Evolutionary conservation across 2,888 invertebrate genomes (phyloP).

Genomic region (Uropetala carovei): DNA sequence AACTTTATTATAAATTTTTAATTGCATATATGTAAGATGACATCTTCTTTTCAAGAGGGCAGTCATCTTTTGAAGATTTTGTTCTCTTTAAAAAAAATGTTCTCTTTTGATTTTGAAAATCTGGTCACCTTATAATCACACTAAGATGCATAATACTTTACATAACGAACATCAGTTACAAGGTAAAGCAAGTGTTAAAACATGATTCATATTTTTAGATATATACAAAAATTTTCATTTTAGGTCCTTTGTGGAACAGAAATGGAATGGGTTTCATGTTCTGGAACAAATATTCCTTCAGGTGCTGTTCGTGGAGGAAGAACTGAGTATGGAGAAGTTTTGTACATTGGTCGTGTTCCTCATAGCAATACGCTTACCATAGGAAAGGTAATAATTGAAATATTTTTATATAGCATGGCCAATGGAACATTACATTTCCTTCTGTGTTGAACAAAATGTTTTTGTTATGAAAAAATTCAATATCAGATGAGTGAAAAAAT

Average conservation of each 20-base stretch:
- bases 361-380: slow-evolving; percentile 87
- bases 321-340: slow-evolving; percentile 86
- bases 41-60: no score
- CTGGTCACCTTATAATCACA: no score
- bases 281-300: slow-evolving; percentile 82
- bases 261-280: slow-evolving; percentile 17
- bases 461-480: neutral
- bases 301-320: slow-evolving; percentile 83
- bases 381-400: slow-evolving; percentile 78
- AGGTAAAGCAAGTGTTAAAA: no score
- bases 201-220: neutral
- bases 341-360: slow-evolving; percentile 86
- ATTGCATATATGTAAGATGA: no score
- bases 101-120: no score
- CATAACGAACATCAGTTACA: no score
- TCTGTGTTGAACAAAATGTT: neutral
- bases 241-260: slow-evolving; percentile 43
- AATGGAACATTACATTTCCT: neutral
- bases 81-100: no score
- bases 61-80: no score
- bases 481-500: neutral
- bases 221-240: neutral
- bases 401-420: no score
- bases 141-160: no score
- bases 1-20: no score